A percentile compares a stretch with the other conserved stretches of the same genome.
Evolutionary conservation across 2,113 vertebrate genomes (phyloP).

Genomic region (Nansenia antarctica): DNA sequence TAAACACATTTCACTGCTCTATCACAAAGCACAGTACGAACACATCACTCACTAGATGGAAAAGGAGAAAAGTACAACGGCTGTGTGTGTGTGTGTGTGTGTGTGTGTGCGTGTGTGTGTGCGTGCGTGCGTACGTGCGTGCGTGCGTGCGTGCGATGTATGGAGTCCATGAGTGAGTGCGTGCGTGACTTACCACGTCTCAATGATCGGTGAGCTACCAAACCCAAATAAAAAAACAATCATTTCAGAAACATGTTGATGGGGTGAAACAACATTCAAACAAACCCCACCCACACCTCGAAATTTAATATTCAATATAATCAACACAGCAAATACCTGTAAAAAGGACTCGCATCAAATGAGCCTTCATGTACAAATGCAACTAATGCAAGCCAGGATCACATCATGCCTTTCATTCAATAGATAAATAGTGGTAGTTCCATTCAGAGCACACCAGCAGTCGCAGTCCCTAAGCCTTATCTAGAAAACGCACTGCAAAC

Average conservation of each 20-base stretch:
- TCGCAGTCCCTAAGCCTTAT: constrained; percentile 31
- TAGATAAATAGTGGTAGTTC: constrained; percentile 25
- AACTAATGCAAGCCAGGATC: constrained; percentile 12
- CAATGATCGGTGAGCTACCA: constrained; percentile 75
- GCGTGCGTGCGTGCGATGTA: constrained; percentile 17
- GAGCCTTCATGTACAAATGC: constrained; percentile 19
- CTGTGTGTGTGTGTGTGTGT: constrained; percentile 20
- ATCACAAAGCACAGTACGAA: constrained; percentile 38
- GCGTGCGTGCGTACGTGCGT: constrained; percentile 32
- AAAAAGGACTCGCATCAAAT: constrained; percentile 19
- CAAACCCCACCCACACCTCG: constrained; percentile 10
- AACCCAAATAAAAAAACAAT: constrained; percentile 68
- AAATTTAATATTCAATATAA: constrained; percentile 24
- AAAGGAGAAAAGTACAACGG: constrained; percentile 24
- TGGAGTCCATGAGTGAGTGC: constrained; percentile 17
- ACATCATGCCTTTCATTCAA: constrained; percentile 19
- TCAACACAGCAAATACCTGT: constrained; percentile 8
- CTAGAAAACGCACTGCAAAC: constrained; percentile 29
- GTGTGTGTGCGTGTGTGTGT: constrained; percentile 26
- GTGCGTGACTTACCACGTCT: constrained; percentile 72
- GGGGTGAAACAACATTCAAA: constrained; percentile 28
- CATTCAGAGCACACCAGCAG: constrained; percentile 1
- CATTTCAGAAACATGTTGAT: constrained; percentile 67
- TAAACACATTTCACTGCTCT: constrained; percentile 41
- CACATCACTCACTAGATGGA: constrained; percentile 12